Base-by-base conservation (phyloP, 2,113 vertebrate genomes). In the Varanus komodoensis region DNA sequence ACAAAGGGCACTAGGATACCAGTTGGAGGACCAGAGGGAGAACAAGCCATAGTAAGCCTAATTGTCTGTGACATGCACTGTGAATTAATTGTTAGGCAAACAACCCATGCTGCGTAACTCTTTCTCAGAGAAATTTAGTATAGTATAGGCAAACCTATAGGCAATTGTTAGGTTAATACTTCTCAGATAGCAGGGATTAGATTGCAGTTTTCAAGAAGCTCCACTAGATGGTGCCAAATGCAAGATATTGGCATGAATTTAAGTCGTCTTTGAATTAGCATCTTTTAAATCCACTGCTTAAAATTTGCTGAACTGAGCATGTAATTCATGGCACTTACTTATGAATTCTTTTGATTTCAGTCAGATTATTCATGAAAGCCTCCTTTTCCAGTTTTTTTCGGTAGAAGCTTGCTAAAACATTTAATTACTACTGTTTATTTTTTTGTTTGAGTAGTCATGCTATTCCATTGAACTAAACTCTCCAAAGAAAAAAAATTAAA, bases 201-300 rank as follows among this genome's bases (percentile, higher is more conserved):
- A 68, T 50, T 71, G 0, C 71, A 23, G 44, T 5, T 57, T 61
- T 75, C 11, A 44, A 75, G 52, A 54, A 94, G 84, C 89, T 89
- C 97, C 97, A 95, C 97, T 97, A 97, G 97, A 50, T 97, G 97
- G 97, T 79, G 95, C 94, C 94, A 92, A 90, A 92, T 38, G 38
- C 67, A 95, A 89, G 89, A 85, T 14, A 0, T 88, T 84, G 73
- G 29, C 86, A 85, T 89, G 25, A 79, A 5, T 7, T 64, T 48
- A 44, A 73, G 34, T 88, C 0, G 75, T 0, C 0, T 0, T 34
- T 90, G 25, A 85, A 74, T 38, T 68, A 48, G 64, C 48, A 54
- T 48, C 8, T 54, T 85, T 34, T 68, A 44, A 78, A 38, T 54
- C 83, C 6, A 1, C 21, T 80, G 61, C 50, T 69, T 79, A 80